Evolutionary conservation across 2,113 vertebrate genomes (phyloP).

Genomic region (Ardeotis arabs): DNA sequence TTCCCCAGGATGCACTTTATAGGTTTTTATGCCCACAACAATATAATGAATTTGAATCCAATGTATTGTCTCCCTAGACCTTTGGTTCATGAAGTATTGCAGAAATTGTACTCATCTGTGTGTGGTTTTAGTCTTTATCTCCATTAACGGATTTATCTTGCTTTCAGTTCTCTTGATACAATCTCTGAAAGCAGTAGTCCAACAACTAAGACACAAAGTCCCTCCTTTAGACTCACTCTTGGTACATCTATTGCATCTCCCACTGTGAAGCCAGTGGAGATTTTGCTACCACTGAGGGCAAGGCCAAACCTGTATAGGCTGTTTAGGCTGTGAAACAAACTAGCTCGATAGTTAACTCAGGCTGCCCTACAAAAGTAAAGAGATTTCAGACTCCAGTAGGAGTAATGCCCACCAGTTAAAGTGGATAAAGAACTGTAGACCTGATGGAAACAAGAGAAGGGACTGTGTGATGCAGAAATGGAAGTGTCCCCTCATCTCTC

Average conservation of each 20-base stretch:
- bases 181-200: not conserved
- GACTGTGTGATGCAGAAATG: not conserved
- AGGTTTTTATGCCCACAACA: not conserved
- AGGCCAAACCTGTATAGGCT: not conserved
- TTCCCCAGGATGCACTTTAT: not conserved
- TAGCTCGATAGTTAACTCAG: not conserved
- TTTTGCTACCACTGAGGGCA: not conserved
- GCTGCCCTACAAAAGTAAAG: not conserved
- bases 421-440: not conserved
- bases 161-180: not conserved
- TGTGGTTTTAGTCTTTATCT: not conserved
- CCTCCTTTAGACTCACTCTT: not conserved
- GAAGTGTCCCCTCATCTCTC: accelerated
- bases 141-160: not conserved
- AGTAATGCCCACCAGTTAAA: not conserved
- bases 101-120: not conserved
- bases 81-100: not conserved
- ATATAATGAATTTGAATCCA: not conserved
- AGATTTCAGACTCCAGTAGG: not conserved
- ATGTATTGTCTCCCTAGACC: not conserved
- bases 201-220: not conserved
- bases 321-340: not conserved
- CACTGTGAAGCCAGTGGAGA: not conserved
- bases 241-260: not conserved
- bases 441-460: not conserved